Conservation (phyloP, 64 coral and sea anemone species). For the Montipora efflorescens region DNA sequence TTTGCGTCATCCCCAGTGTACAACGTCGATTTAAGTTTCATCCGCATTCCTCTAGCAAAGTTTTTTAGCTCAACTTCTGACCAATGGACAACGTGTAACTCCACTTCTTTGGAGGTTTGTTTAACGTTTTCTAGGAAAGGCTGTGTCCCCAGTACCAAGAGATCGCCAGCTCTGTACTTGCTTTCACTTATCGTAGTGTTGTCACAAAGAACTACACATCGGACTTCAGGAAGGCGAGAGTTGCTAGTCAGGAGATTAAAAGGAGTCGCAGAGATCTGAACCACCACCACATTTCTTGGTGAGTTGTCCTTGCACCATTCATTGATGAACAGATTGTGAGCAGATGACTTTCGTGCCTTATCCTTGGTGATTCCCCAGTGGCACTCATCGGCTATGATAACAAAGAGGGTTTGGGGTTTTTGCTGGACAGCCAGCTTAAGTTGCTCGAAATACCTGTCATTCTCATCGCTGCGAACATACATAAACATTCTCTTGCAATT, state of each 20-base stretch:
- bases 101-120: too few relatives aligned
- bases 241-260: background rate
- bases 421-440: slow-evolving; percentile 33
- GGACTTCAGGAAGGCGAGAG: background rate
- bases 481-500: slow-evolving; percentile 57
- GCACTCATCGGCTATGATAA: slow-evolving; percentile 75
- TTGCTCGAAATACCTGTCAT: slow-evolving; percentile 38
- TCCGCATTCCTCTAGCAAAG: too few relatives aligned
- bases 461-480: slow-evolving; percentile 67
- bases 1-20: too few relatives aligned
- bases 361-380: slow-evolving; percentile 79
- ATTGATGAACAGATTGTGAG: slow-evolving; percentile 30
- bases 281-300: background rate
- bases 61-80: too few relatives aligned
- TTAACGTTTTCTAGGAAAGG: too few relatives aligned
- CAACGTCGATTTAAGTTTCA: too few relatives aligned
- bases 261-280: background rate
- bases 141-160: background rate
- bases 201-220: background rate
- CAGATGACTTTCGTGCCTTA: slow-evolving; percentile 57
- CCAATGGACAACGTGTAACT: too few relatives aligned
- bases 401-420: slow-evolving; percentile 56
- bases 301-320: too few relatives aligned
- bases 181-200: background rate
- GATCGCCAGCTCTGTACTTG: background rate